A percentile compares a stretch with the other conserved stretches of the same genome.
These are phyloP conservation scores for Eueremaeus valkanovi DNA, from an alignment of 2,888 invertebrate genomes.

Conservation along the genomic window DNA sequence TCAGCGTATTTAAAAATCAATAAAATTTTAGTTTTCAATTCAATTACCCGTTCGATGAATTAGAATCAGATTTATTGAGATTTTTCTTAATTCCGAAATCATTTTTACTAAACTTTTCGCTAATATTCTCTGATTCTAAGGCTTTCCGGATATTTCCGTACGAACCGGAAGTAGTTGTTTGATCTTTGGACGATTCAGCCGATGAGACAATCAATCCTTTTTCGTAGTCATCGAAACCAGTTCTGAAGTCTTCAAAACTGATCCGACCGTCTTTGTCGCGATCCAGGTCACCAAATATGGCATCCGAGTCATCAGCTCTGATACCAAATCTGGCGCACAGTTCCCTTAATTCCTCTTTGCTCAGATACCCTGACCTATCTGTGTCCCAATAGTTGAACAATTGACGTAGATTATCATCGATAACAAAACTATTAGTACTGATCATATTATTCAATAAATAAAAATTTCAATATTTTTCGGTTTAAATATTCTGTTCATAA, in stretches of 20 bases:
- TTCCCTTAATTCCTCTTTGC: conserved; percentile 54
- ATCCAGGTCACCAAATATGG: conserved; percentile 57
- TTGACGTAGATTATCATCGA: conserved; percentile 46
- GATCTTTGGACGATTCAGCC: not conserved
- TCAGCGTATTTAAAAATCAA: too few relatives aligned
- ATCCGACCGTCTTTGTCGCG: conserved; percentile 58
- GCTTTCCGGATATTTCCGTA: conserved; percentile 9
- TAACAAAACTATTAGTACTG: not conserved
- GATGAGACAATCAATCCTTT: conserved; percentile 15
- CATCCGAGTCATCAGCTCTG: conserved; percentile 53
- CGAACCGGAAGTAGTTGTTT: not conserved
- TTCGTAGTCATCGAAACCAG: conserved; percentile 54
- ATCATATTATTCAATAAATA: not conserved
- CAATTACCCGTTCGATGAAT: not conserved
- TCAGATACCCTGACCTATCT: conserved; percentile 55
- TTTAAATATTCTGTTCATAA: not conserved
- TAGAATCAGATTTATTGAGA: not conserved
- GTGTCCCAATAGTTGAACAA: conserved; percentile 56
- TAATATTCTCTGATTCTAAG: not conserved
- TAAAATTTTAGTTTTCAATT: too few relatives aligned
- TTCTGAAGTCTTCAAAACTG: conserved; percentile 57
- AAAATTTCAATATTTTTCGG: not conserved
- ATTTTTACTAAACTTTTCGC: conserved; percentile 6
- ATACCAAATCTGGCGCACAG: conserved; percentile 56
- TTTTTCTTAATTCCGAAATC: not conserved